Evolutionary conservation across 2,888 invertebrate species (phyloP), one percentile per base, ranked within the genome.

Genomic region (Melipona bicolor): DNA sequence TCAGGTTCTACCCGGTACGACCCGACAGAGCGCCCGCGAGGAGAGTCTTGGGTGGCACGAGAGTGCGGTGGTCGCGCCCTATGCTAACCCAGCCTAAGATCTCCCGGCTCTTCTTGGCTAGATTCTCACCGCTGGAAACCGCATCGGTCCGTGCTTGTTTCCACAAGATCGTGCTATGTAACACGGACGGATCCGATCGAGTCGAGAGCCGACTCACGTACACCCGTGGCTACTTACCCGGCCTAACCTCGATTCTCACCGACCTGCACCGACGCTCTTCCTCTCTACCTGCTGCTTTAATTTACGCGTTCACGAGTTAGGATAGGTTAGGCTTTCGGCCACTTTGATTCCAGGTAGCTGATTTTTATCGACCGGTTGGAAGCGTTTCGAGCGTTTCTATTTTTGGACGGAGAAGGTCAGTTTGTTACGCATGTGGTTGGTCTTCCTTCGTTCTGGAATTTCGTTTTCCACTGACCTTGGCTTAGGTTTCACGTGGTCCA

Each of bases 1-100:
- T 93, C 94, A 94, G 93, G 94, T 94, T 94, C 92, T 92, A 91
- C 91, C 79, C 81, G 86, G 91, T 88, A 89, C 90, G 90, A 91
- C 90, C 90, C 88, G 90, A 89, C 89, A 81, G 88, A 88, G 86
- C 82, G 65, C 79, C 36, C 9, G 36, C 36, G 36, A 43, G 81
- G 81, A 90, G 91, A 91, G 90, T 91, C 93, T 91, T 92, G 92
- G 92, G 93, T 93, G 92, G 92, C 90, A 88, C 85, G 88, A 88
- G 90, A 88, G 89, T 87, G 88, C 88, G 88, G 90, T 91, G 91
- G 90, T 91, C 91, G 91, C 91, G 91, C 92, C 91, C 93, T 91
- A 89, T 89, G 90, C 92, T 36, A 36, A 36, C 36, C 6, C 36
- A 89, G 88, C 88, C 88, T 85, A 88, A 89, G 87, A 88, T 88